Base-by-base conservation (phyloP, 1,140 invertebrate genomes). In the Brachionus calyciflorus region DNA sequence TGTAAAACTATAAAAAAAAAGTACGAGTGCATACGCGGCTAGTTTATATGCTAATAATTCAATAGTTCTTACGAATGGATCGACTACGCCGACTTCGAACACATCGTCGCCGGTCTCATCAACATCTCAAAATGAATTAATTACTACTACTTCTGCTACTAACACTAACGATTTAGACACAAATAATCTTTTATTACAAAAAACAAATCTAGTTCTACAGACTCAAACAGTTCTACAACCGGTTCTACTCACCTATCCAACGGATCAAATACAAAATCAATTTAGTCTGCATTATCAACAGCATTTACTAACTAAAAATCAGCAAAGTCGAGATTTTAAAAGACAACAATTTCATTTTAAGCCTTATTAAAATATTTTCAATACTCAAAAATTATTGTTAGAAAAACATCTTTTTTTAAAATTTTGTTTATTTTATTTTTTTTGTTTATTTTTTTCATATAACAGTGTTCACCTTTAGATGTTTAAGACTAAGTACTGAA, bases 11-110 rank as follows among this genome's bases (percentile, higher is more conserved):
- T 30, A 44, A 65, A 41, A 65, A 65, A 30, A 30, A 65, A 65
- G 60, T 65, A 65, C 60, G 19, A 65, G 33, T 65, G 33, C 60
- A 65, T 65, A 65, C 17, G 40, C 60, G 26, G 60, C 60, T 65
- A 65, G 60, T 44, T 44, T 65, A 65, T 44, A 65, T 44, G 40
- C 37, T 65, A 65, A 65, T 41, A 65, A 24, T 24, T 44, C 40
- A 65, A 65, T 65, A 65, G 37, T 44, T 14, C n/a, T 65, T 24
- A 65, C 55, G 55, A 60, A 30, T 19, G 55, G 55, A 26, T 60
- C 55, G n/a, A 40, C 30, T 21, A 60, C 55, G 10, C 60, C 60
- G 30, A 65, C 17, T 44, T 65, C 40, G 44, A 44, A 21, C 40
- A 65, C 60, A 44, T 65, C 60, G 33, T 65, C 60, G 60, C 55